Percentiles rank a stretch among this genome's conserved stretches.
Conservation (phyloP, 2,113 vertebrate species). For the Felis chaus region DNA sequence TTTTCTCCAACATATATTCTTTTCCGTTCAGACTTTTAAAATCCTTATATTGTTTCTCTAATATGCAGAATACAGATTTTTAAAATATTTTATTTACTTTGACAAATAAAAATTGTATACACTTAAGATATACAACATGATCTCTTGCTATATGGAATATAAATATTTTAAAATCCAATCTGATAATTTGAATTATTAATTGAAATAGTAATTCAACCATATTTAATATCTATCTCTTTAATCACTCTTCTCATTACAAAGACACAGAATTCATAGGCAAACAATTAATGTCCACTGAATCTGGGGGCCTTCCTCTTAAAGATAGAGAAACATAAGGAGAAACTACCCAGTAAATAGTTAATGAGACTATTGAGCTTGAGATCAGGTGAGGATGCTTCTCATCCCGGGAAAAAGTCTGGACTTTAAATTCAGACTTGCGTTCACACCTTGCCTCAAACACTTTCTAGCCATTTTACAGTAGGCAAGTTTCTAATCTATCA, state of each 20-base stretch:
- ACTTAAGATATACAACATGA: not conserved
- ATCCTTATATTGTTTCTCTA: not conserved
- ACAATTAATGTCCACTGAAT: constrained; percentile 13
- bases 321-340: not conserved
- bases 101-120: not conserved
- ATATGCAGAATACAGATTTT: not conserved
- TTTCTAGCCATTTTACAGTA: not conserved
- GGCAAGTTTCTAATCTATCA: not conserved
- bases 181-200: not conserved
- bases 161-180: not conserved
- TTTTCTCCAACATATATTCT: not conserved
- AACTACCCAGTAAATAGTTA: not conserved
- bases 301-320: not conserved
- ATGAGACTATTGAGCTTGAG: not conserved
- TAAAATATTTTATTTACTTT: not conserved
- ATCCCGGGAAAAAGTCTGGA: not conserved
- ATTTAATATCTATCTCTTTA: not conserved
- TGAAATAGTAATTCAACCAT: not conserved
- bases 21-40: not conserved
- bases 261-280: not conserved
- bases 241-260: not conserved
- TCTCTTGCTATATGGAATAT: not conserved
- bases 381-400: not conserved
- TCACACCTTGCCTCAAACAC: not conserved
- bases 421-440: not conserved